Base-by-base conservation (phyloP, 2,888 invertebrate genomes). In the Pemphredon lugubris region DNA sequence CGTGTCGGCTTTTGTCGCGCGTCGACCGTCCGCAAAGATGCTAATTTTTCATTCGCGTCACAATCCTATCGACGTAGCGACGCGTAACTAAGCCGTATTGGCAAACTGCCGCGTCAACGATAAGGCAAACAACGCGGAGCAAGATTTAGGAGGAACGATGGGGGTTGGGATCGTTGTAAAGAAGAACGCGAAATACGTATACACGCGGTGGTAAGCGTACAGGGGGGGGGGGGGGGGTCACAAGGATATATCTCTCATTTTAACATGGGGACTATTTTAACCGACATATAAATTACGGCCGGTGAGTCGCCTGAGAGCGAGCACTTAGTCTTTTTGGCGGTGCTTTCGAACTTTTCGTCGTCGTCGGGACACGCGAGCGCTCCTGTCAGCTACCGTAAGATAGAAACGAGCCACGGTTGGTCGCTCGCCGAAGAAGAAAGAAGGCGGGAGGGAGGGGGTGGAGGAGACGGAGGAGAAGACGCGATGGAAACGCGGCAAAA, bases 221-320 rank as follows among this genome's bases (percentile, higher is more conserved):
- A n/a, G n/a, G n/a, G n/a, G n/a, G n/a, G n/a, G n/a, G 18, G 0
- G 39, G n/a, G 6, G 21, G 48, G 60, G 59, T 53, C 37, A 45
- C 48, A 55, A 63, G 73, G 75, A 77, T 77, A 73, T 75, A 76
- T 83, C 67, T 76, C 61, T 79, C 71, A 77, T 78, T 83, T 69
- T 73, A 76, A 77, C 67, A 63, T 54, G 65, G 20, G 30, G 78
- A 77, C 83, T 75, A 84, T 84, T 84, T 84, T 83, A 82, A 80
- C 77, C 80, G 59, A 42, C 40, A 30, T 55, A 83, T 83, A 82
- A 84, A 83, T 83, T 83, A 83, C 76, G 66, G 51, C 16, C 45
- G 61, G 45, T 16, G 68, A 74, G 75, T 80, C 77, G 73, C 74
- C 77, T 72, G 73, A 75, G 76, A 70, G 61, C 34, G 65, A 44